Base-by-base conservation (phyloP, 1,140 invertebrate species). In the Campoletis sonorensis region DNA sequence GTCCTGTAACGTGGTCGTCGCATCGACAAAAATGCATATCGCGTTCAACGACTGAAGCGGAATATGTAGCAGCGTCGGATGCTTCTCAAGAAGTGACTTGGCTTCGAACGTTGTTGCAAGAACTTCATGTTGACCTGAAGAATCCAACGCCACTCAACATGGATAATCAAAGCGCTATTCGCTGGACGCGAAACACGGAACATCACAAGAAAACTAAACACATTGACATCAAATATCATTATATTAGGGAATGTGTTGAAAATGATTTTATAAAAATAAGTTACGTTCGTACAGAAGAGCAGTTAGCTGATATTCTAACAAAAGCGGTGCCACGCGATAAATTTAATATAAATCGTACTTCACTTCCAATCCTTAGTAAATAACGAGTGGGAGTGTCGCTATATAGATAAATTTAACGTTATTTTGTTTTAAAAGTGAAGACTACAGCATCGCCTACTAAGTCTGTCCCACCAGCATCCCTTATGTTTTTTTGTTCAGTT, bases 11-110 rank as follows among this genome's bases (percentile, higher is more conserved):
- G 0, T 84, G 83, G 83, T 49, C 70, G 2, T 76, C 37, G 54
- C 77, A 85, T 51, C 75, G 75, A 30, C 84, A 81, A 80, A 79
- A 61, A 49, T 61, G 70, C n/a, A 75, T 84, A 18, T 27, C 83
- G 5, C 68, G 79, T 21, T 75, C 72, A 15, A 75, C 72, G 16
- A 54, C 45, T 13, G 33, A 79, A 64, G 54, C 33, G 4, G 64
- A 68, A 15, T 67, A 79, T 37, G 27, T 79, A 16, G 76, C 76
- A 45, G 4, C 30, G 15, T 49, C 64, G 16, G 18, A 23, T 40
- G 40, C 26, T 16, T 23, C 58, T 8, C 40, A 79, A 23, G 64
- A 79, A 45, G 64, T 40, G 10, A 18, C 21, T 16, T 67, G 58
- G 64, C 49, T 75, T 5, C 72, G 45, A 51, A 18, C 16, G 5